These are phyloP conservation scores for Dromas ardeola DNA, from an alignment of 2,113 vertebrate genomes.

Conservation along the genomic window DNA sequence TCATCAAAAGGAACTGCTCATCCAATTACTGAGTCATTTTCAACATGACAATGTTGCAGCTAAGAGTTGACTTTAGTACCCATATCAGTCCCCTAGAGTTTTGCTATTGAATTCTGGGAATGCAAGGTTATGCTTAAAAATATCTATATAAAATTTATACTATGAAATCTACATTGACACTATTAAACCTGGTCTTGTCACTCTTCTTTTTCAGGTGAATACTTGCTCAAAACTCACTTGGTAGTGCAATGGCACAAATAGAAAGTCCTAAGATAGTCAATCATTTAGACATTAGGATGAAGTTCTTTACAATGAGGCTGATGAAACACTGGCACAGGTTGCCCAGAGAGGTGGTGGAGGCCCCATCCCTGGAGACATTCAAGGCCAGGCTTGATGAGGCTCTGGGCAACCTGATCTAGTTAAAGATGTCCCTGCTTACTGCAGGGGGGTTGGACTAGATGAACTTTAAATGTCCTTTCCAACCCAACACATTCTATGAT, in stretches of 20 bases:
- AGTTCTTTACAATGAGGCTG: no score
- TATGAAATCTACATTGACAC: neutral
- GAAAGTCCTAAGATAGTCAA: neutral
- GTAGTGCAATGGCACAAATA: neutral
- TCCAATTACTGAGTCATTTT: neutral
- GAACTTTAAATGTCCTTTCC: no score
- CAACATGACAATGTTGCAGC: neutral
- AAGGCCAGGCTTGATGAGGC: no score
- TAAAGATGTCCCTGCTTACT: no score
- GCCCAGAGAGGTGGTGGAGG: no score
- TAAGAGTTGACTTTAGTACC: neutral
- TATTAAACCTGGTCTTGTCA: neutral
- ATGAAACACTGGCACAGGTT: no score
- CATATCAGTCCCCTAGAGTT: neutral
- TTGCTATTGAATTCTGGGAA: neutral
- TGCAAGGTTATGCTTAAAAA: neutral
- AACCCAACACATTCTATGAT: no score
- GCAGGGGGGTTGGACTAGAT: no score
- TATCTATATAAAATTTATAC: neutral
- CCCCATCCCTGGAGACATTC: no score
- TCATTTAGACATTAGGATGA: neutral
- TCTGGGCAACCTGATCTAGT: no score
- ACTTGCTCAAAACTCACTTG: neutral
- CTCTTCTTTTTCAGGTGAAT: neutral
- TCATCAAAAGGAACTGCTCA: neutral